These are phyloP conservation scores for roundworm (Caenorhabditis elegans) DNA, from an alignment of 1,140 invertebrate genomes.

Conservation along the genomic window DNA sequence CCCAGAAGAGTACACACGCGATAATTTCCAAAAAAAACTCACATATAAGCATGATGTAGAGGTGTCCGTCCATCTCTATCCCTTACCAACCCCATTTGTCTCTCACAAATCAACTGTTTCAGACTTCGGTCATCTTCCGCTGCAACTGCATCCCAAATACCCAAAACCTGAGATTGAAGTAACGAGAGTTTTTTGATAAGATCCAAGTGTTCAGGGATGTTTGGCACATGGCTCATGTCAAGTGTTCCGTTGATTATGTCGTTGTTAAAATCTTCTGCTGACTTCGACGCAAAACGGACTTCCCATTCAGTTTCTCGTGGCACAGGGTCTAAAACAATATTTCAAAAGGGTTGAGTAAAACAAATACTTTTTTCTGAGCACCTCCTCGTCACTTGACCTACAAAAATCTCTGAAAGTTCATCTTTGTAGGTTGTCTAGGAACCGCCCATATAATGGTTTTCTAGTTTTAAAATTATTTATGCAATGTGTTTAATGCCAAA, in stretches of 20 bases:
- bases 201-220: background rate
- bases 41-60: slow-evolving; percentile 82
- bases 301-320: background rate
- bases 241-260: slow-evolving; percentile 52
- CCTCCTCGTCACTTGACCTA: background rate
- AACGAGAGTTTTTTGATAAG: background rate
- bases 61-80: slow-evolving; percentile 76
- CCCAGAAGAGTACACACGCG: no score
- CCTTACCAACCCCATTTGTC: slow-evolving; percentile 82
- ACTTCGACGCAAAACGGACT: slow-evolving; percentile 44
- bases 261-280: slow-evolving; percentile 51
- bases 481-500: no score
- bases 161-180: slow-evolving; percentile 80
- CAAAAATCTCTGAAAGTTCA: no score
- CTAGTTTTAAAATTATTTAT: no score
- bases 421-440: no score
- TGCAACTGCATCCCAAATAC: slow-evolving; percentile 80
- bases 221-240: slow-evolving; percentile 41
- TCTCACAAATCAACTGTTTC: slow-evolving; percentile 81
- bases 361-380: background rate
- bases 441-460: no score
- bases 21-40: slow-evolving; percentile 67
- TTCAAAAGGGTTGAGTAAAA: background rate
- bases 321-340: background rate
- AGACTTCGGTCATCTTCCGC: slow-evolving; percentile 80